Conservation (phyloP, 2,113 vertebrate species). For the Danionella cerebrum region DNA sequence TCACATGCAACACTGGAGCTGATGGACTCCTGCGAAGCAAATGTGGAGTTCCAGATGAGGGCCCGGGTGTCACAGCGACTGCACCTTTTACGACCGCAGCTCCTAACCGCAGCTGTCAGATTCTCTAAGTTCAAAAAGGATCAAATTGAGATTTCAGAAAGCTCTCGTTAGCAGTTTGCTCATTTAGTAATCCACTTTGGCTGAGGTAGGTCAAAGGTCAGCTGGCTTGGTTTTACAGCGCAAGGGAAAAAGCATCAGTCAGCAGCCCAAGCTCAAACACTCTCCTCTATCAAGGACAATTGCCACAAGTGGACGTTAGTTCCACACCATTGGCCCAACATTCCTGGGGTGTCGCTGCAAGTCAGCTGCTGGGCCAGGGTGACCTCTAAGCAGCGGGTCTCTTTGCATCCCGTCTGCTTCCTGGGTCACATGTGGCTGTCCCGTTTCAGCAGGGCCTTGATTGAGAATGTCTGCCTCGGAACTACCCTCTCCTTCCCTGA, state of each 20-base stretch:
- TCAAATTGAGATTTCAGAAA: constrained; percentile 4
- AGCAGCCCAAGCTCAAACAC: constrained; percentile 20
- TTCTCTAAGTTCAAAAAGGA: background rate
- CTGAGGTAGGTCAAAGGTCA: constrained; percentile 38
- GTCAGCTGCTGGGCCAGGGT: constrained; percentile 39
- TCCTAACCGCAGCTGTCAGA: constrained; percentile 21
- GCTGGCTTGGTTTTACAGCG: constrained; percentile 33
- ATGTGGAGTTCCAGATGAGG: background rate
- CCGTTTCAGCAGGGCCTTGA: background rate
- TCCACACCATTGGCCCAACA: constrained; percentile 47
- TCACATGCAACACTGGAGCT: background rate
- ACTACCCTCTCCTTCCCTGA: background rate
- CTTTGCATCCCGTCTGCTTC: background rate
- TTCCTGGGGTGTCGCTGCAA: constrained; percentile 43
- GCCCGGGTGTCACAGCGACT: background rate
- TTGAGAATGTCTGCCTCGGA: background rate
- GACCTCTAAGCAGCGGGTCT: constrained; percentile 40
- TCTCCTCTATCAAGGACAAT: constrained; percentile 54
- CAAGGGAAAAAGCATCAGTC: constrained; percentile 46
- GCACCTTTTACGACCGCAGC: background rate
- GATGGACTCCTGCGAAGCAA: background rate
- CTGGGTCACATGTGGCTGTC: constrained; percentile 14
- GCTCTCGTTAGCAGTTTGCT: constrained; percentile 5
- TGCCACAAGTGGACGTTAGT: constrained; percentile 50
- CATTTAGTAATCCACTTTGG: constrained; percentile 37